Evolutionary conservation across 1,140 invertebrate species (phyloP).

Genomic region (Capitella teleta): DNA sequence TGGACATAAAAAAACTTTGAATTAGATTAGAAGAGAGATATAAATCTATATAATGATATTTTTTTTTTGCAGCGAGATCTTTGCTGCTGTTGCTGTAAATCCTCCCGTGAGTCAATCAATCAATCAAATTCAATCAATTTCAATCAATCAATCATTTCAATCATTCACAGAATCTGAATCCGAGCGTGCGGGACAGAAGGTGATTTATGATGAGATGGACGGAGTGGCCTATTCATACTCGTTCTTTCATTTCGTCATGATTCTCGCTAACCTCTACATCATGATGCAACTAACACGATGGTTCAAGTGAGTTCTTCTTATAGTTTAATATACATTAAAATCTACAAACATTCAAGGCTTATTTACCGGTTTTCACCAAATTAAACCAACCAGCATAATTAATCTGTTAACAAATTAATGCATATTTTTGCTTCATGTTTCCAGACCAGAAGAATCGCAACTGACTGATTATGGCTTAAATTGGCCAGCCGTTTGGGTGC

Average conservation of each 20-base stretch:
- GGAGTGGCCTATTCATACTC: constrained; percentile 41
- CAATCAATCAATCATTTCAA: too few species aligned
- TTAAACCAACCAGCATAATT: neutral
- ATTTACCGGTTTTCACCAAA: neutral
- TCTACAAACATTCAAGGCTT: neutral
- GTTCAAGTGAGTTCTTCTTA: constrained; percentile 43
- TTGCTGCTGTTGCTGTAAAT: too few species aligned
- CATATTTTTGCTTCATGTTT: constrained; percentile 8
- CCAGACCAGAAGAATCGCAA: constrained; percentile 28
- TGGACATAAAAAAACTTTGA: too few species aligned
- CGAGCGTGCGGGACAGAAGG: constrained; percentile 37
- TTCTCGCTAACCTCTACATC: constrained; percentile 40
- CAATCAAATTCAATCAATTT: too few species aligned
- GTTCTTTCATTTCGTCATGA: constrained; percentile 43
- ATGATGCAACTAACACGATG: constrained; percentile 48
- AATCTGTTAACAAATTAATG: neutral
- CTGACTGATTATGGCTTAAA: constrained; percentile 46
- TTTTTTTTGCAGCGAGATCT: too few species aligned
- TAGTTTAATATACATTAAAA: too few species aligned
- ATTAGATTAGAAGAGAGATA: too few species aligned
- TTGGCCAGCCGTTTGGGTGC: constrained; percentile 94
- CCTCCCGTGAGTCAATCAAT: too few species aligned
- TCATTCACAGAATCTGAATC: too few species aligned
- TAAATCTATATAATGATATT: too few species aligned
- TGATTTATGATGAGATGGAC: constrained; percentile 38